Evolutionary conservation across 2,888 invertebrate species (phyloP), one percentile per base, ranked within the genome.

Genomic region (Dasypogon diadema): DNA sequence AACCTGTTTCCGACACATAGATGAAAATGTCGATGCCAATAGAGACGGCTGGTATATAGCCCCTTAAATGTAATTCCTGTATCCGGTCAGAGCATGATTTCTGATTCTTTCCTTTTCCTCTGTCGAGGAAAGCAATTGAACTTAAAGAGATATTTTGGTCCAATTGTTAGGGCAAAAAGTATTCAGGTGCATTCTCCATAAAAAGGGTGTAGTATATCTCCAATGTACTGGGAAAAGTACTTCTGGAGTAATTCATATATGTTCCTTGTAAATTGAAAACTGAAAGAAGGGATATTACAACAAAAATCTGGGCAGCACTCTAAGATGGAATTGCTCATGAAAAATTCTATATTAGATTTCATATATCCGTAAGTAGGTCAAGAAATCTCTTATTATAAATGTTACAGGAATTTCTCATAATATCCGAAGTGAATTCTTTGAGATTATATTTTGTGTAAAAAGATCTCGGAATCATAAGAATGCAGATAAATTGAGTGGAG

Each of bases 241-340:
- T 42, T 42, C 12, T 42, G 42, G 42, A 42, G 42, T 12, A 42
- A n/a, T 42, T 42, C n/a, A 12, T 42, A 6, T 42, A 12, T 42
- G 8, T 42, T 12, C 42, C 12, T 1, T 42, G 6, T 3, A 42
- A 42, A 12, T 42, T 6, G n/a, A 42, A 42, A 42, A 42, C 42
- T 42, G 42, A 42, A 42, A 6, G 8, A 42, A 42, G 2, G 2
- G 3, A 42, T 3, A 42, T 6, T 12, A 1, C 8, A 42, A 42
- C 42, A 12, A 12, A 12, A 42, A 12, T 12, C 42, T 42, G n/a
- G 2, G 12, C n/a, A 42, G 42, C n/a, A 12, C 8, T n/a, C 8
- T 42, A 42, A 42, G 42, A 12, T 42, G 42, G 42, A 42, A 42
- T 42, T 42, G 42, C 42, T 42, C n/a, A 42, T 42, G 42, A 42